phyloP scores from a whole-genome alignment of 2,113 vertebrate species.

The Sclerurus mexicanus region DNA sequence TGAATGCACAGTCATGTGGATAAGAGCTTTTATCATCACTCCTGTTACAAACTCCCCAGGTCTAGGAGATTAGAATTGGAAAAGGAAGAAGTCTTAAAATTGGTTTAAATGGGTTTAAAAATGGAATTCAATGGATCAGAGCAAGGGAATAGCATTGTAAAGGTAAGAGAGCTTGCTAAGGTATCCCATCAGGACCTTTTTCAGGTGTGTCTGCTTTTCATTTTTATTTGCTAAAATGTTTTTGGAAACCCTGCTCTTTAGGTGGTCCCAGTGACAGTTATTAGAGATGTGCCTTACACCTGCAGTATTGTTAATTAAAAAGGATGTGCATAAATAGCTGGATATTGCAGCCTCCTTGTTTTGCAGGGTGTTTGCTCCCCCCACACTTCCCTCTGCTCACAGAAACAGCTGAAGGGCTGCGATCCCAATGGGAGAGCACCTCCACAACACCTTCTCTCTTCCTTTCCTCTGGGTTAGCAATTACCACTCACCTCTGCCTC shows the following conservation, averaged over 20 bases:
- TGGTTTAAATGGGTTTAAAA: constrained; percentile 29
- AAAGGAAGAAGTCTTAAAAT: neutral
- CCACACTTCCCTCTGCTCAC: neutral
- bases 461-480: neutral
- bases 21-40: constrained; percentile 25
- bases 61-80: neutral
- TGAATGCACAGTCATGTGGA: neutral
- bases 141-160: neutral
- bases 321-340: neutral
- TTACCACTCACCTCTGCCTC: neutral
- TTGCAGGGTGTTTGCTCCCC: neutral
- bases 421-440: neutral
- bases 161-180: neutral
- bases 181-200: neutral
- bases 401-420: neutral
- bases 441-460: neutral
- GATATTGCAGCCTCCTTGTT: neutral
- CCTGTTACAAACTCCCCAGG: constrained; percentile 3
- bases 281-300: neutral
- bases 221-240: neutral
- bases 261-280: neutral
- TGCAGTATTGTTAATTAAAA: neutral
- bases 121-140: neutral
- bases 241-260: neutral
- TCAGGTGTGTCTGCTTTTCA: neutral